Percentiles rank a stretch among this genome's conserved stretches.
These are phyloP conservation scores for Arizona elegans DNA, from an alignment of 2,113 vertebrate genomes.

Conservation along the genomic window DNA sequence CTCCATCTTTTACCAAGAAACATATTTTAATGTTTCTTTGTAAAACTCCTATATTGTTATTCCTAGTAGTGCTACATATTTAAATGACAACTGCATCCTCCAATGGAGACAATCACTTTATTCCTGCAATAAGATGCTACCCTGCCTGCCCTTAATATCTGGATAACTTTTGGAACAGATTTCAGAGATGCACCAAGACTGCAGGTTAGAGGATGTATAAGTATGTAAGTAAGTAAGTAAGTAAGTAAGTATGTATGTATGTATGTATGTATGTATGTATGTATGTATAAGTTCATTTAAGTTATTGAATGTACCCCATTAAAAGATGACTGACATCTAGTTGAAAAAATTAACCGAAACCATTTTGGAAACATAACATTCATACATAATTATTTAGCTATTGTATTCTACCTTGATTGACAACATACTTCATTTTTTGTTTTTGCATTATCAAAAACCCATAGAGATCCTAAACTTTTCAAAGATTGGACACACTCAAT, in stretches of 20 bases:
- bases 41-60: neutral
- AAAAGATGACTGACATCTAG: neutral
- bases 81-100: neutral
- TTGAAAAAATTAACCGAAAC: neutral
- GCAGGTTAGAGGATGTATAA: neutral
- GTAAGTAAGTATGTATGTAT: too few species aligned
- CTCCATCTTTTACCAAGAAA: too few species aligned
- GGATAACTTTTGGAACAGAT: neutral
- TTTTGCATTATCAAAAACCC: slow-evolving; percentile 8
- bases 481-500: neutral
- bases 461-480: slow-evolving; percentile 5
- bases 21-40: neutral
- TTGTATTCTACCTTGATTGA: neutral
- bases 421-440: neutral
- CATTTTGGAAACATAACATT: neutral
- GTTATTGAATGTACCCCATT: neutral
- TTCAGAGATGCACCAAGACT: neutral
- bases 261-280: too few species aligned
- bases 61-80: neutral
- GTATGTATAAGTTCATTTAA: neutral
- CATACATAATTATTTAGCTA: neutral
- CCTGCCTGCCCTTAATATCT: neutral
- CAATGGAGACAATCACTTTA: neutral
- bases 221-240: too few species aligned
- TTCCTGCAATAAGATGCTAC: neutral